Evolutionary conservation across 2,888 invertebrate species (phyloP).

Genomic region (Achlya flavicornis): DNA sequence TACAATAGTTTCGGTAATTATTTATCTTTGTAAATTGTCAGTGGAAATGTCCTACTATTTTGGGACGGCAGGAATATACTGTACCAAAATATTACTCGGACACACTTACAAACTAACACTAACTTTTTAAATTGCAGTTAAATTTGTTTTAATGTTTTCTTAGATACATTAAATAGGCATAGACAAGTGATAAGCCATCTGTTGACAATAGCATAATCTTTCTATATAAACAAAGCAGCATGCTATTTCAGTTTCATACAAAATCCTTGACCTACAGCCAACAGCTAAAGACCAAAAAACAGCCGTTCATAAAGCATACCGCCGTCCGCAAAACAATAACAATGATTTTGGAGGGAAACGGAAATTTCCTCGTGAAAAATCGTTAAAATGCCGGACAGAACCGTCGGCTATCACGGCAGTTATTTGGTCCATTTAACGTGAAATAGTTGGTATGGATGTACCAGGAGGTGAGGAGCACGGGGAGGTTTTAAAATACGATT

Average conservation of each 20-base stretch:
- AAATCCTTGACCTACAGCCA: constrained; percentile 3
- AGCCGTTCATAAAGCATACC: not conserved
- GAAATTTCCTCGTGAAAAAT: constrained; percentile 71
- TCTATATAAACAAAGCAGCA: not conserved
- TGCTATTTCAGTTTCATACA: not conserved
- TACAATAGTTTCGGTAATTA: not conserved
- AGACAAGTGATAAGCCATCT: no score
- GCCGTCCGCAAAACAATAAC: constrained; percentile 52
- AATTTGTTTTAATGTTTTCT: no score
- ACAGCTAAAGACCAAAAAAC: not conserved
- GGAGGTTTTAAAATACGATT: constrained; percentile 66
- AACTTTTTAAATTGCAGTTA: no score
- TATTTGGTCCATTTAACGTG: constrained; percentile 80
- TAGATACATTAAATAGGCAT: no score
- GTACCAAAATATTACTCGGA: not conserved
- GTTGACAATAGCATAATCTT: no score
- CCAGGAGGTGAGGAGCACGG: constrained; percentile 38
- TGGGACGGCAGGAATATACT: no score
- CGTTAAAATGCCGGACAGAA: constrained; percentile 64
- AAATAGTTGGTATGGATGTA: constrained; percentile 62
- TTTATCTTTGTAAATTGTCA: no score
- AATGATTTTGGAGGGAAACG: constrained; percentile 69
- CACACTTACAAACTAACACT: no score
- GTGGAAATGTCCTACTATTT: no score
- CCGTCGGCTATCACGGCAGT: constrained; percentile 67